These are phyloP conservation scores for Bathynomus jamesi DNA, from an alignment of 1,140 invertebrate genomes.

Conservation along the genomic window DNA sequence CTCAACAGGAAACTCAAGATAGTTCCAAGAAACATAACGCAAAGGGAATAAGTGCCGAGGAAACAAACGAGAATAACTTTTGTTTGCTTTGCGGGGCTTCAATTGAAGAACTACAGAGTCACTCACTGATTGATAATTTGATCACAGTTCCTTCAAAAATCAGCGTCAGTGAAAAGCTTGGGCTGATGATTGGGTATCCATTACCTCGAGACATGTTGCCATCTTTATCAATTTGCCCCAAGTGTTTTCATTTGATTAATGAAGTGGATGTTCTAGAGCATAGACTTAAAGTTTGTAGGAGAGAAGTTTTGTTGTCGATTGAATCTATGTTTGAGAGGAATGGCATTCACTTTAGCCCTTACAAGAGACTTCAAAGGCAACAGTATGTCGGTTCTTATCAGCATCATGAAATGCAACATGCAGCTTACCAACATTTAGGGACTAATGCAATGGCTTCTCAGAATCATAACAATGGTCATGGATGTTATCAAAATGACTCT, in stretches of 20 bases:
- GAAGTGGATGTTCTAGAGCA: background rate
- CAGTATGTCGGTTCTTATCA: background rate
- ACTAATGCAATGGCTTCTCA: too few species aligned
- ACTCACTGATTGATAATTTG: background rate
- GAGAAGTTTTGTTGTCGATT: background rate
- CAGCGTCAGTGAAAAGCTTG: background rate
- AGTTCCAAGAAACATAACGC: background rate
- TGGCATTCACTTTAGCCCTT: background rate
- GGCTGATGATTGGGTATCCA: background rate
- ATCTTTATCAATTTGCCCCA: background rate
- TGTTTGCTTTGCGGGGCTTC: background rate
- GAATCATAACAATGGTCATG: background rate
- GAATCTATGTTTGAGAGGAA: background rate
- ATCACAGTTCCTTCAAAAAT: background rate
- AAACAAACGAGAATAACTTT: background rate
- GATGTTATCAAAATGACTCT: background rate
- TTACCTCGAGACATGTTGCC: background rate
- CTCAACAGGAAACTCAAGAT: background rate
- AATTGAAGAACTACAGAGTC: background rate
- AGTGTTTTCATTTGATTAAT: background rate
- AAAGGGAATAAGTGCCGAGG: background rate
- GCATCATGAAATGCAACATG: background rate
- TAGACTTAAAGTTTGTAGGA: background rate
- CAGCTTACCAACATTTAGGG: background rate
- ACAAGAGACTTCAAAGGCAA: background rate